phyloP scores from a whole-genome alignment of 2,888 invertebrate genomes.

The Lypha dubia region DNA sequence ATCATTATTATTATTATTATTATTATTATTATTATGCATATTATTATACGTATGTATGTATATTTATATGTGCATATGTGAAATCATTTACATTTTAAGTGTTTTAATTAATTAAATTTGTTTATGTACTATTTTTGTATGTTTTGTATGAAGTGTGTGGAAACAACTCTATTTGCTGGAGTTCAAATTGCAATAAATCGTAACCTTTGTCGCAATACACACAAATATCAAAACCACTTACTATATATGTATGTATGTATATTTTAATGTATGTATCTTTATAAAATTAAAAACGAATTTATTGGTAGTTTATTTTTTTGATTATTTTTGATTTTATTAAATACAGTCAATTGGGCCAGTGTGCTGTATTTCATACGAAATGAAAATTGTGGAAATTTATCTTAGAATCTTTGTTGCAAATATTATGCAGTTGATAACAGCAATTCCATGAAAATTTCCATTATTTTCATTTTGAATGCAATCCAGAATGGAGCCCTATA shows the following conservation, averaged over 20 bases:
- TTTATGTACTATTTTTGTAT: constrained; percentile 40
- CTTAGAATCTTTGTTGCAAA: too few species aligned
- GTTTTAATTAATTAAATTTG: constrained; percentile 53
- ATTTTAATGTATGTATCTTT: constrained; percentile 50
- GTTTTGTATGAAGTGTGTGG: constrained; percentile 2
- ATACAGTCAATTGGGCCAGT: constrained; percentile 48
- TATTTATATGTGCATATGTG: constrained; percentile 47
- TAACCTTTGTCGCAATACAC: constrained; percentile 32
- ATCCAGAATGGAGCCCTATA: too few species aligned
- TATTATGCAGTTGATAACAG: too few species aligned
- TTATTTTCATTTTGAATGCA: too few species aligned
- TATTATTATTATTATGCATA: too few species aligned
- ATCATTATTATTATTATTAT: too few species aligned
- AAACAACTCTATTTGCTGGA: neutral
- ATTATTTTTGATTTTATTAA: constrained; percentile 32
- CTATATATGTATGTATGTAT: too few species aligned
- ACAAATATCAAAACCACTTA: constrained; percentile 25
- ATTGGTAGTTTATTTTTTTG: constrained; percentile 50
- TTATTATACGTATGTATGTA: too few species aligned
- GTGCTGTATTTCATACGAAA: too few species aligned
- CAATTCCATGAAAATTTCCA: too few species aligned
- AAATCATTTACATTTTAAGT: constrained; percentile 42
- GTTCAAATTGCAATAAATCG: constrained; percentile 23
- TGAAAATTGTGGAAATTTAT: too few species aligned
- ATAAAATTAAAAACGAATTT: constrained; percentile 58